phyloP scores from a whole-genome alignment of 1,140 invertebrate genomes.

The Drosophila varians region DNA sequence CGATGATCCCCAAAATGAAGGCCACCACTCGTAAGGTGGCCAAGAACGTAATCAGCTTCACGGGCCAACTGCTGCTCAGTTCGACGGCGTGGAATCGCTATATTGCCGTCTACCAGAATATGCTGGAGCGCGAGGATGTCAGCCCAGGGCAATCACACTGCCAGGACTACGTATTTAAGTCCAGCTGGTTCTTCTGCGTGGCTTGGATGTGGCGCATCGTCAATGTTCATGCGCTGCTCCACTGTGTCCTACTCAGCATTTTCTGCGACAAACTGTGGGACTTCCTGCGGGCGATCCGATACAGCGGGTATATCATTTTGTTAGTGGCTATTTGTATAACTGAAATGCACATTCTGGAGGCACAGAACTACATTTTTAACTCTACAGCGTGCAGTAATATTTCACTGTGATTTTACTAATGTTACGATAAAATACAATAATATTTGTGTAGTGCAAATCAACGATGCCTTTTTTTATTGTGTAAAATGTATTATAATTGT shows the following conservation, averaged over 20 bases:
- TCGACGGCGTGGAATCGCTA: constrained; percentile 92
- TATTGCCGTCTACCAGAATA: constrained; percentile 90
- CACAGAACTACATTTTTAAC: constrained; percentile 85
- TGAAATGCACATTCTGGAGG: constrained; percentile 86
- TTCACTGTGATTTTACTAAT: constrained; percentile 81
- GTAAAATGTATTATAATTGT: constrained; percentile 52
- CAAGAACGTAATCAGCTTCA: constrained; percentile 87
- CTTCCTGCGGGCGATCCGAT: constrained; percentile 87
- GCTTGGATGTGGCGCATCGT: constrained; percentile 91
- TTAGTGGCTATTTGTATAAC: constrained; percentile 86
- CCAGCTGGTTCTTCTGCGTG: constrained; percentile 89
- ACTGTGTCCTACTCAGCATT: constrained; percentile 90
- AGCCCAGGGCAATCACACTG: constrained; percentile 83
- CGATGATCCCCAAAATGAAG: constrained; percentile 87
- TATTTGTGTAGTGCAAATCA: constrained; percentile 73
- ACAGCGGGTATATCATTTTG: constrained; percentile 86
- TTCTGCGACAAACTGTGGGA: constrained; percentile 92
- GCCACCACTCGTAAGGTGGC: constrained; percentile 86
- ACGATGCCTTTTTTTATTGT: constrained; percentile 67
- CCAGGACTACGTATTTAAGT: constrained; percentile 86
- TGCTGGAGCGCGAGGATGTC: constrained; percentile 87
- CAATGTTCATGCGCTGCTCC: constrained; percentile 91
- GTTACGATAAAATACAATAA: constrained; percentile 72
- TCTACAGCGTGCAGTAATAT: constrained; percentile 77
- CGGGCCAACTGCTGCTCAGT: constrained; percentile 88